Percentiles rank a stretch among this genome's conserved stretches.
Evolutionary conservation across 2,888 invertebrate species (phyloP).

Genomic region (Omphaloscelis lunosa): DNA sequence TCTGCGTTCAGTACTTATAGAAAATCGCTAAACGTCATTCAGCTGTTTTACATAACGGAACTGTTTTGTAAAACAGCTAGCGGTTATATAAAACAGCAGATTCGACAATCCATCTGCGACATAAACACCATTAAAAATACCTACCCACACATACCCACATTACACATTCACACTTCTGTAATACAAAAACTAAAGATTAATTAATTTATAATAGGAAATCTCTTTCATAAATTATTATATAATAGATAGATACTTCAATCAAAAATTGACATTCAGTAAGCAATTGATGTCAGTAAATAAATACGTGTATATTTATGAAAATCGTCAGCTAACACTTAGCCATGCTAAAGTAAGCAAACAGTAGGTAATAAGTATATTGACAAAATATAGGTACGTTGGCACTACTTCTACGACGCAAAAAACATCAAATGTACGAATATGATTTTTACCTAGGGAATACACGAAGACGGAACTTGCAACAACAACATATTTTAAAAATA

Average conservation of each 20-base stretch:
- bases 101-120: background rate
- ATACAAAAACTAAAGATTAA: background rate
- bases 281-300: slow-evolving; percentile 35
- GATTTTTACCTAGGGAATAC: background rate
- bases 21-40: no score
- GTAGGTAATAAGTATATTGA: slow-evolving; percentile 56
- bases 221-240: background rate
- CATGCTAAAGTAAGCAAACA: slow-evolving; percentile 54
- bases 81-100: no score
- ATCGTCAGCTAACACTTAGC: slow-evolving; percentile 52
- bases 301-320: slow-evolving; percentile 39
- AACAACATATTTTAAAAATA: background rate
- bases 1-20: no score
- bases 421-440: slow-evolving; percentile 6
- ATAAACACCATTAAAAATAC: background rate
- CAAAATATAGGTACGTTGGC: slow-evolving; percentile 43
- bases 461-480: slow-evolving; percentile 14
- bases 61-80: no score
- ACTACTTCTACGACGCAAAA: slow-evolving; percentile 48
- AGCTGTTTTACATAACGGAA: no score
- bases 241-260: background rate
- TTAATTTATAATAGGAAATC: slow-evolving; percentile 1
- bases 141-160: no score
- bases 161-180: no score
- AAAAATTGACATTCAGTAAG: slow-evolving; percentile 35